A percentile compares a stretch with the other conserved stretches of the same genome.
phyloP scores from a whole-genome alignment of 2,797 vertebrate species.

The Lithobates sylvaticus region DNA sequence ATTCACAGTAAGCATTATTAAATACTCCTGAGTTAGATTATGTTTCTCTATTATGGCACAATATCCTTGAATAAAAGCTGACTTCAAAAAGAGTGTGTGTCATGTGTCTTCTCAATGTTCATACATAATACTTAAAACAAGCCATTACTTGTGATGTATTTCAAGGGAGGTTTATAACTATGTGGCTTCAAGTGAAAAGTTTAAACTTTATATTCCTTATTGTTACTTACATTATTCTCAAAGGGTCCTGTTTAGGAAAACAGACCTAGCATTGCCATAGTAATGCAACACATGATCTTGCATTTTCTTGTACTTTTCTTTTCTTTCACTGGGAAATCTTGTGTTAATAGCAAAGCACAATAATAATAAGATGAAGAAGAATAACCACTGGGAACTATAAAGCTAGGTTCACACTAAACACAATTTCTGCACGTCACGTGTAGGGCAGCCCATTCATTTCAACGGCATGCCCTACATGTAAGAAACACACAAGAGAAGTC shows the following conservation, averaged over 20 bases:
- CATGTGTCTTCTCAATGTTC: background rate
- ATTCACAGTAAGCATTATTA: conserved; percentile 31
- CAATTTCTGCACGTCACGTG: too few species aligned
- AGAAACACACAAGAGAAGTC: too few species aligned
- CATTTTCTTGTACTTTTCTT: background rate
- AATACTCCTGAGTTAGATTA: conserved; percentile 25
- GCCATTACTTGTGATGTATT: conserved; percentile 16
- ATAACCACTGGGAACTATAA: too few species aligned
- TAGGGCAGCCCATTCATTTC: too few species aligned
- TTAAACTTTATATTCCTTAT: background rate
- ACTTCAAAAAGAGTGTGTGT: conserved; percentile 27
- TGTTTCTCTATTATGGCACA: conserved; percentile 27
- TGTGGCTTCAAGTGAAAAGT: background rate
- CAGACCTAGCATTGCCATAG: background rate
- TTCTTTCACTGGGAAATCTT: too few species aligned
- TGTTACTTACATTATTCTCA: background rate
- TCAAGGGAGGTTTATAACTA: background rate
- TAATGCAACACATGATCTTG: background rate
- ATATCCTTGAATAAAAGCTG: conserved; percentile 36
- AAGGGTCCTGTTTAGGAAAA: background rate
- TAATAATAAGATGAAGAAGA: too few species aligned
- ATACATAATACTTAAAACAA: conserved; percentile 17
- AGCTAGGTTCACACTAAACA: too few species aligned
- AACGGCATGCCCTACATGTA: too few species aligned
- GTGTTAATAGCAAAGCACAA: too few species aligned